Percentiles rank a stretch among this genome's conserved stretches.
Evolutionary conservation across 2,888 invertebrate species (phyloP).

Genomic region (Ochropleura plecta): DNA sequence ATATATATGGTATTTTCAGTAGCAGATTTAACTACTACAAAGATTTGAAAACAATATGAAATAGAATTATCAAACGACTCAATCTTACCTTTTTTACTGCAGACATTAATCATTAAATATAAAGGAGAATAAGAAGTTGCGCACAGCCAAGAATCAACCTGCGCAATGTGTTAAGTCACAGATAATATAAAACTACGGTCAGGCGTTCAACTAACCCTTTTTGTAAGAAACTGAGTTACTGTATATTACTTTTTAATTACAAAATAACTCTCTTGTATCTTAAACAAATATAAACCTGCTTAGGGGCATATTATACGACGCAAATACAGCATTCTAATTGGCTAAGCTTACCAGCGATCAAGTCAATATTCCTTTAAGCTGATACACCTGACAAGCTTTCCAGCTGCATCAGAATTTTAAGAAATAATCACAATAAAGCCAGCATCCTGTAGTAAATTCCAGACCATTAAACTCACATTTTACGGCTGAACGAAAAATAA

Average conservation of each 20-base stretch:
- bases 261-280: neutral
- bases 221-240: neutral
- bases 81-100: neutral
- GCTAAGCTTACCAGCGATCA: neutral
- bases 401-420: slow-evolving; percentile 31
- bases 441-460: slow-evolving; percentile 40
- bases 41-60: too few relatives aligned
- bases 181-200: too few relatives aligned
- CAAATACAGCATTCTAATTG: neutral
- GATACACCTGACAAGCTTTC: slow-evolving; percentile 9
- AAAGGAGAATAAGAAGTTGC: neutral
- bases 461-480: slow-evolving; percentile 45
- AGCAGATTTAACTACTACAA: neutral
- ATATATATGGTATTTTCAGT: neutral
- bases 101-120: neutral
- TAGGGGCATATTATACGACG: neutral
- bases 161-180: neutral
- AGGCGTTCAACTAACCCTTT: neutral
- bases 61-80: neutral
- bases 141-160: neutral
- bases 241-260: neutral
- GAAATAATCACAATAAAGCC: slow-evolving; percentile 53
- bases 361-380: neutral
- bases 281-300: neutral
- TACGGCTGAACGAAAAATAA: slow-evolving; percentile 34